Evolutionary conservation across 2,113 vertebrate species (phyloP).

Genomic region (Lucifuga dentata): DNA sequence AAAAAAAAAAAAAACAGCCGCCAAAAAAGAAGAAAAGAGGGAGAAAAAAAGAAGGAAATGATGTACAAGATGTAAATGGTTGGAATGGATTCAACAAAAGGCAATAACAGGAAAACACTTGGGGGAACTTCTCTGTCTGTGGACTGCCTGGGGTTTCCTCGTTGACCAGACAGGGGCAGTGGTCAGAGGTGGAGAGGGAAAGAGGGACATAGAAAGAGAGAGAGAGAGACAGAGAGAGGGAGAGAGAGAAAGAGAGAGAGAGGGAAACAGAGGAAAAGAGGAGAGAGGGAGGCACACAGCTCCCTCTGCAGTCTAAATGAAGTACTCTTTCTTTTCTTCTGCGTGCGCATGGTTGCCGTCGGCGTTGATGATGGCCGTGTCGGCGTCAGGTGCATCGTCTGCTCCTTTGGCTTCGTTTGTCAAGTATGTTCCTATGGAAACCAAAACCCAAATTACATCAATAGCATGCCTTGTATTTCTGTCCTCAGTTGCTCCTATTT

Average conservation of each 20-base stretch:
- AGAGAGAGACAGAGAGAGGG: slow-evolving; percentile 31
- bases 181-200: slow-evolving; percentile 69
- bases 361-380: slow-evolving; percentile 99
- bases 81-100: slow-evolving; percentile 42
- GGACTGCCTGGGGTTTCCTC: slow-evolving; percentile 59
- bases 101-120: slow-evolving; percentile 49
- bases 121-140: slow-evolving; percentile 56
- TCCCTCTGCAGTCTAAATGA: slow-evolving; percentile 93
- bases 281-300: slow-evolving; percentile 71
- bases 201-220: slow-evolving; percentile 42
- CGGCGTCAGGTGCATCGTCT: slow-evolving; percentile 97
- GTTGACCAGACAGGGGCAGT: slow-evolving; percentile 44
- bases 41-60: background rate
- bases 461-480: no score
- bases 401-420: slow-evolving; percentile 99
- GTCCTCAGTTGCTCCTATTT: no score
- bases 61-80: slow-evolving; percentile 47
- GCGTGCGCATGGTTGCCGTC: slow-evolving; percentile 98
- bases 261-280: slow-evolving; percentile 19
- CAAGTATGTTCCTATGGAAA: slow-evolving; percentile 93
- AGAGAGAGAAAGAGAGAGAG: slow-evolving; percentile 22
- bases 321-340: slow-evolving; percentile 99
- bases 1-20: slow-evolving; percentile 19
- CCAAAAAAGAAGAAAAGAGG: slow-evolving; percentile 13
- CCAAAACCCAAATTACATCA: no score